phyloP scores from a whole-genome alignment of 2,888 invertebrate genomes.

The Stenodera caucasica region DNA sequence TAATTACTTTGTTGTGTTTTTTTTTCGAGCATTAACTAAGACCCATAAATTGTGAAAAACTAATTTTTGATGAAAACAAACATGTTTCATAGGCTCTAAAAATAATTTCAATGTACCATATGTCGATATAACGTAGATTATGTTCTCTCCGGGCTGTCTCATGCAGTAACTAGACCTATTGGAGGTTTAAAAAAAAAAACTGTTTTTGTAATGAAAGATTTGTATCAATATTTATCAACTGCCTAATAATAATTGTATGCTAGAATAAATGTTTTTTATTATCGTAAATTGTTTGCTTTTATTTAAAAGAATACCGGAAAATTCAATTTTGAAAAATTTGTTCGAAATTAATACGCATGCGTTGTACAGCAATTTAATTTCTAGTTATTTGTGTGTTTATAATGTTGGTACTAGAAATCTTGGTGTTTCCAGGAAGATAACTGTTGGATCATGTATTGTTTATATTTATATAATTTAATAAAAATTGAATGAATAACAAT shows the following conservation, averaged over 20 bases:
- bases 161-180: conserved; percentile 30
- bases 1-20: conserved; percentile 32
- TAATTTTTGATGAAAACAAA: not conserved
- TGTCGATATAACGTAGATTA: conserved; percentile 56
- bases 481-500: not conserved
- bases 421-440: not conserved
- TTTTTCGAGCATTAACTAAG: conserved; percentile 31
- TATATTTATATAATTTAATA: not conserved
- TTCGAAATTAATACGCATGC: not conserved
- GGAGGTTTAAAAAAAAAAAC: conserved; percentile 39
- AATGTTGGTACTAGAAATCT: not conserved
- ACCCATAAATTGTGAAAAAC: conserved; percentile 43
- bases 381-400: not conserved
- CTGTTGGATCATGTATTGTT: conserved; percentile 1
- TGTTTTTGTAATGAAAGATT: conserved; percentile 52
- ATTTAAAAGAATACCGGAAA: not conserved
- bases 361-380: not conserved
- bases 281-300: conserved; percentile 17
- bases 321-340: not conserved
- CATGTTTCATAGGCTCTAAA: conserved; percentile 49
- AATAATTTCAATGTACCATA: conserved; percentile 56
- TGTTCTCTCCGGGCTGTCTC: conserved; percentile 34
- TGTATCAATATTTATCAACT: conserved; percentile 53
- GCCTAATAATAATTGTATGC: conserved; percentile 53
- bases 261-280: conserved; percentile 37